phyloP scores from a whole-genome alignment of 2,113 vertebrate genomes.

The Varanus komodoensis region DNA sequence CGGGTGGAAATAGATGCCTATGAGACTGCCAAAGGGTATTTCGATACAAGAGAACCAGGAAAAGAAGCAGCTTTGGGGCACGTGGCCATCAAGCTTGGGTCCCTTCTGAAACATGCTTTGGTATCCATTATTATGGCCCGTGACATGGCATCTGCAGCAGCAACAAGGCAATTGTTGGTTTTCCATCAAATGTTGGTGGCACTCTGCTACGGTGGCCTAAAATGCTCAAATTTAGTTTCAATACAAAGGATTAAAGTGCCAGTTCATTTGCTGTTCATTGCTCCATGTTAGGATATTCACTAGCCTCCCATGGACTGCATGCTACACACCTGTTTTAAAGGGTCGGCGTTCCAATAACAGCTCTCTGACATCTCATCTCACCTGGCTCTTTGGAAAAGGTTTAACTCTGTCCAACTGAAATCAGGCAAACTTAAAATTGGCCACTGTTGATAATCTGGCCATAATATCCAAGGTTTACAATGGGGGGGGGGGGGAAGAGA shows the following conservation, averaged over 20 bases:
- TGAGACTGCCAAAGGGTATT: not conserved
- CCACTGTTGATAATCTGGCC: not conserved
- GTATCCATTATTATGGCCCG: not conserved
- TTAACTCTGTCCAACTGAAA: not conserved
- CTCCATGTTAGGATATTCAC: no score
- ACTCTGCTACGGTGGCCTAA: no score
- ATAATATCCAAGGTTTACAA: not conserved
- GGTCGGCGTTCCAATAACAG: not conserved
- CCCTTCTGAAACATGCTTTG: not conserved
- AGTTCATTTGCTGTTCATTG: no score
- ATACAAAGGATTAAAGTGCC: no score
- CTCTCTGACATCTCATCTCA: not conserved
- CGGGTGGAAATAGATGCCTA: not conserved
- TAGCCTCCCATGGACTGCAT: no score
- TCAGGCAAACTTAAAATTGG: no score
- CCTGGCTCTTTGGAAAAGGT: not conserved
- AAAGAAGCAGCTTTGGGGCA: not conserved
- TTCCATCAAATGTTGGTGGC: no score
- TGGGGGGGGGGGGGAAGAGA: not conserved
- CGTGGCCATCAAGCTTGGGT: not conserved
- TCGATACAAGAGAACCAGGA: not conserved
- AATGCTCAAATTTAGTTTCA: no score
- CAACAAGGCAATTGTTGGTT: no score
- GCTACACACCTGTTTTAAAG: not conserved
- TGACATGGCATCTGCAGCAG: no score